A percentile compares a stretch with the other conserved stretches of the same genome.
phyloP scores from a whole-genome alignment of 2,797 vertebrate genomes.

The Austrolebias charrua region DNA sequence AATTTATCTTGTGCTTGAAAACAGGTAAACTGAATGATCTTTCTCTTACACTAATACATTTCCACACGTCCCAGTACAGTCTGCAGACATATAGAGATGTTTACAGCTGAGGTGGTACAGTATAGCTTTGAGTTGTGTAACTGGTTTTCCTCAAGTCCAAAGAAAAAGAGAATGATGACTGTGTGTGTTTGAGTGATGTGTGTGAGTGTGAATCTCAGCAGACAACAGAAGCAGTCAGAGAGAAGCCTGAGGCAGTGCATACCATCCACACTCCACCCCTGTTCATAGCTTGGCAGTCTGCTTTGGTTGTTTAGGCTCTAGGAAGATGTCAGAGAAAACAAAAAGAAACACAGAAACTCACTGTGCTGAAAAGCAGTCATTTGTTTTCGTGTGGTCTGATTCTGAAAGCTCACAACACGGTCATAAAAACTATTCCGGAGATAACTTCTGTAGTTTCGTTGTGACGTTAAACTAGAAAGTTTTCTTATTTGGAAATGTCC shows the following conservation, averaged over 20 bases:
- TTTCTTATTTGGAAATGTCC: conserved; percentile 54
- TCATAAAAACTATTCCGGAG: conserved; percentile 31
- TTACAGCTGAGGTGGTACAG: background rate
- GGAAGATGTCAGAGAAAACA: conserved; percentile 33
- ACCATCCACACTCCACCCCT: conserved; percentile 4
- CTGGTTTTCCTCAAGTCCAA: conserved; percentile 36
- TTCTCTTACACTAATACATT: background rate
- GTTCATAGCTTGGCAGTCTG: conserved; percentile 20
- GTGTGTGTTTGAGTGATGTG: conserved; percentile 21
- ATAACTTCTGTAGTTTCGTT: conserved; percentile 12
- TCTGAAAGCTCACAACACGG: conserved; percentile 1
- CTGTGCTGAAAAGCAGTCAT: background rate
- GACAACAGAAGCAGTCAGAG: conserved; percentile 36
- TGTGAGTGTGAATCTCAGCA: conserved; percentile 16
- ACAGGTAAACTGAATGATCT: background rate
- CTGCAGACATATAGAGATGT: conserved; percentile 1
- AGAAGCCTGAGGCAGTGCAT: conserved; percentile 35
- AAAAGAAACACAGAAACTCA: conserved; percentile 16
- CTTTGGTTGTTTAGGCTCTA: conserved; percentile 19
- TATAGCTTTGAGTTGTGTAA: conserved; percentile 22
- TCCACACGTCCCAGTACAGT: background rate
- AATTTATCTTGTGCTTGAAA: too few relatives aligned
- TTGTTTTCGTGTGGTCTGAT: background rate
- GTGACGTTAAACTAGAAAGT: conserved; percentile 44
- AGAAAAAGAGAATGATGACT: conserved; percentile 21